Base-by-base conservation (phyloP, 2,797 vertebrate genomes). In the Galaxias olidus region DNA sequence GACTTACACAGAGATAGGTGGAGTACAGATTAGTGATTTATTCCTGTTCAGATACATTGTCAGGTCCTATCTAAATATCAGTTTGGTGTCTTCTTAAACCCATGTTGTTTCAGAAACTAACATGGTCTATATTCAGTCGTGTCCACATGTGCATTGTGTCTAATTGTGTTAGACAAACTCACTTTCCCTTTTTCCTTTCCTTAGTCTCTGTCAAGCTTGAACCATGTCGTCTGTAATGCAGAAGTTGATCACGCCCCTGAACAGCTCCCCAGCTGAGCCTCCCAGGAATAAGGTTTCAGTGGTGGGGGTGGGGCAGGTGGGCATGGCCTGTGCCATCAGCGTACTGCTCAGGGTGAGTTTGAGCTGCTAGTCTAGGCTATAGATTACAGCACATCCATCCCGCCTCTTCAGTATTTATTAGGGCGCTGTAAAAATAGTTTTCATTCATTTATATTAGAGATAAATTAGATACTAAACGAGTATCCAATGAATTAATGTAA, bases 291-390 rank as follows among this genome's bases (percentile, higher is more conserved):
- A 98, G 87, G 92, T 99, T 79, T 96, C 96, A 0, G 76, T 99
- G 15, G 96, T 99, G 3, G 97, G 96, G 0, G 96, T 96, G 17
- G 97, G 97, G 4, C 94, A 95, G 83, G 97, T 99, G 53, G 97
- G 97, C 58, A 98, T 98, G 97, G 97, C 97, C 0, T 92, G 93
- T 44, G 96, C 97, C 0, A 66, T 97, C 84, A 98, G 97, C 86
- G 82, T 99, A 89, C 92, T 99, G 61, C 89, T 87, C 55, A 91
- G 92, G 95, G 97, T 98, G 92, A 87, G 91, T 72, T 0, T 44
- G 1, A 46, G 14, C 15, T 44, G 2, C 19, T 48, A 4, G 12
- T 46, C 18, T 49, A 56, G 6, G 30, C 30, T 30, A 30, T 30
- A 30, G 30, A 30, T 30, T 30, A 30, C 30, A 30, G 30, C 30